phyloP scores from a whole-genome alignment of 2,797 vertebrate species.

The Gambusia yucatana region DNA sequence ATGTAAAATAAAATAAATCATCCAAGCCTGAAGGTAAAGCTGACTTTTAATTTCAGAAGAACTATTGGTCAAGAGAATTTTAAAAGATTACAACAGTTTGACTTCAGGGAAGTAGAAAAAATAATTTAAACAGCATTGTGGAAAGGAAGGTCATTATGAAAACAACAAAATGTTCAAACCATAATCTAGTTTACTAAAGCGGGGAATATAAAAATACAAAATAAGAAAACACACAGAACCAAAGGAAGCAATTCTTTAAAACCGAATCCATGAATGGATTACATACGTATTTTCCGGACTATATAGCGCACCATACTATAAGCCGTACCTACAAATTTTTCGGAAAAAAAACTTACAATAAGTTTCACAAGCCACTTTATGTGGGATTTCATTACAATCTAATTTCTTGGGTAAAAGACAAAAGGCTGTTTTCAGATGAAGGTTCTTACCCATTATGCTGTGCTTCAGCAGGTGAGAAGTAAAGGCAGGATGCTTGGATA shows the following conservation, averaged over 20 bases:
- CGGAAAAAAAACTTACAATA: background rate
- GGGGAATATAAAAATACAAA: background rate
- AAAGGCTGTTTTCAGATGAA: slow-evolving; percentile 29
- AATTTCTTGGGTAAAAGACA: slow-evolving; percentile 29
- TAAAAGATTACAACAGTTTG: background rate
- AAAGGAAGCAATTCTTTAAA: background rate
- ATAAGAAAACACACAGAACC: background rate
- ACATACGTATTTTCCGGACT: too few relatives aligned
- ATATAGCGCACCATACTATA: too few relatives aligned
- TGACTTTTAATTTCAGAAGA: background rate
- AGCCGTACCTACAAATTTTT: too few relatives aligned
- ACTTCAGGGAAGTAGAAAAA: background rate
- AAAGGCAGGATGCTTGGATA: background rate
- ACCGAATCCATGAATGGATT: background rate
- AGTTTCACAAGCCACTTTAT: slow-evolving; percentile 19
- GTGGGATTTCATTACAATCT: slow-evolving; percentile 13
- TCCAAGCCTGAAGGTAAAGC: background rate
- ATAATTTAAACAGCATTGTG: background rate
- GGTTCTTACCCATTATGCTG: slow-evolving; percentile 10
- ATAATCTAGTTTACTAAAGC: background rate
- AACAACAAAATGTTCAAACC: background rate
- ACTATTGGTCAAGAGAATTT: background rate
- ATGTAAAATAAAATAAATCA: background rate
- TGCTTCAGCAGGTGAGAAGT: background rate
- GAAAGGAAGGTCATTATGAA: background rate